phyloP scores from a whole-genome alignment of 2,888 invertebrate species.

The Incurvaria masculella region DNA sequence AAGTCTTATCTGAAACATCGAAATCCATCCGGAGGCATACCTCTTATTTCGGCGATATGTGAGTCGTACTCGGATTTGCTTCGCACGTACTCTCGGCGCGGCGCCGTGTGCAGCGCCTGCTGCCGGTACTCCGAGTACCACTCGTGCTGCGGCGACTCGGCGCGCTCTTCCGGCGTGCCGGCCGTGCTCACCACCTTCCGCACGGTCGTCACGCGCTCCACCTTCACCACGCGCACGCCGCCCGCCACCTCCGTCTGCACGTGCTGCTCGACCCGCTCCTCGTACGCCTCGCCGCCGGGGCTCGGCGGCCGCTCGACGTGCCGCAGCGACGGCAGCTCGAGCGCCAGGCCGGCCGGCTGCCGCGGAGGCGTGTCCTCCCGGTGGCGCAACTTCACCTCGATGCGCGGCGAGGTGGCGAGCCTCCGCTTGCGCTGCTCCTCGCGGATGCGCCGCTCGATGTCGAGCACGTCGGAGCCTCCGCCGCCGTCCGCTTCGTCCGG shows the following conservation, averaged over 20 bases:
- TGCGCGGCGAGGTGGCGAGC: constrained; percentile 52
- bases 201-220: constrained; percentile 66
- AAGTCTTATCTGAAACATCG: no score
- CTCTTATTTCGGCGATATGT: constrained; percentile 83
- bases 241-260: constrained; percentile 62
- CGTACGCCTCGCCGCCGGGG: constrained; percentile 16
- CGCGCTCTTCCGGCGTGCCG: constrained; percentile 25
- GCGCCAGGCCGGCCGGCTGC: constrained; percentile 26
- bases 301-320: constrained; percentile 33
- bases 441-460: constrained; percentile 56
- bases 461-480: constrained; percentile 53
- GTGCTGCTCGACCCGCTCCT: constrained; percentile 34
- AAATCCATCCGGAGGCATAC: no score
- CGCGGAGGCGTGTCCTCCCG: constrained; percentile 51
- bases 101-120: constrained; percentile 60
- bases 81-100: constrained; percentile 68
- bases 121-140: constrained; percentile 50
- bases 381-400: constrained; percentile 60
- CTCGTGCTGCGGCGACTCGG: constrained; percentile 45
- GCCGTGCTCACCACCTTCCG: constrained; percentile 55
- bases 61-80: constrained; percentile 83
- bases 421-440: constrained; percentile 51
- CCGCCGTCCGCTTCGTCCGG: constrained; percentile 39
- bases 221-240: constrained; percentile 66
- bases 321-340: constrained; percentile 45